Conservation (phyloP, 2,888 invertebrate genomes). For the Euzophera pinguis region DNA sequence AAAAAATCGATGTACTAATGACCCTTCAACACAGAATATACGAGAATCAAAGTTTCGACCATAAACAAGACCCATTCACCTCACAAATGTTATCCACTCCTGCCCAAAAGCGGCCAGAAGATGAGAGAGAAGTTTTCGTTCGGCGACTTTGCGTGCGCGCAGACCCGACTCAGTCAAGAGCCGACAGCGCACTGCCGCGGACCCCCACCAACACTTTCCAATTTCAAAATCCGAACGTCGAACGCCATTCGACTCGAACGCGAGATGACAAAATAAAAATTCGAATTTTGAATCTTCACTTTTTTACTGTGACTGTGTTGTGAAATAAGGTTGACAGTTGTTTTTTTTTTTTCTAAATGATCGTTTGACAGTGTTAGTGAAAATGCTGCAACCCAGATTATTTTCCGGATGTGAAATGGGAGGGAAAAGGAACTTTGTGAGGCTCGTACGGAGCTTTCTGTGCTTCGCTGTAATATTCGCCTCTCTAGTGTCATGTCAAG, state of each 20-base stretch:
- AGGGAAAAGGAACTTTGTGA: conserved; percentile 36
- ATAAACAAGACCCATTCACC: conserved; percentile 5
- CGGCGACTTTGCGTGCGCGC: conserved; percentile 38
- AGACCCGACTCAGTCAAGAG: conserved; percentile 50
- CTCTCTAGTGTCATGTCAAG: conserved; percentile 64
- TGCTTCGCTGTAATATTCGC: conserved; percentile 41
- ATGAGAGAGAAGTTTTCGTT: conserved; percentile 42
- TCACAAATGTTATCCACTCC: conserved; percentile 11
- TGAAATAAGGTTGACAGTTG: conserved; percentile 27
- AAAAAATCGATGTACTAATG: too few species aligned
- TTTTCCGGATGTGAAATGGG: conserved; percentile 48
- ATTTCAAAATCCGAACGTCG: conserved; percentile 22
- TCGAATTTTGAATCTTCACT: conserved; percentile 20
- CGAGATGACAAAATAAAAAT: conserved; percentile 23
- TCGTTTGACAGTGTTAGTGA: conserved; percentile 42
- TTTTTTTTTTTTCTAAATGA: conserved; percentile 23
- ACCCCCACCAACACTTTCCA: conserved; percentile 28
- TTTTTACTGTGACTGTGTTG: conserved; percentile 44
- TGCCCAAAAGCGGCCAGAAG: conserved; percentile 24
- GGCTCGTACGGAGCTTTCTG: conserved; percentile 37
- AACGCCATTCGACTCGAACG: conserved; percentile 25
- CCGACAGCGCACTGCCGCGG: conserved; percentile 42
- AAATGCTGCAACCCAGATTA: conserved; percentile 71
- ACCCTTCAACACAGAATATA: too few species aligned
- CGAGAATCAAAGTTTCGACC: not conserved